Evolutionary conservation across 2,113 vertebrate genomes (phyloP).

Genomic region (Neogale vison): DNA sequence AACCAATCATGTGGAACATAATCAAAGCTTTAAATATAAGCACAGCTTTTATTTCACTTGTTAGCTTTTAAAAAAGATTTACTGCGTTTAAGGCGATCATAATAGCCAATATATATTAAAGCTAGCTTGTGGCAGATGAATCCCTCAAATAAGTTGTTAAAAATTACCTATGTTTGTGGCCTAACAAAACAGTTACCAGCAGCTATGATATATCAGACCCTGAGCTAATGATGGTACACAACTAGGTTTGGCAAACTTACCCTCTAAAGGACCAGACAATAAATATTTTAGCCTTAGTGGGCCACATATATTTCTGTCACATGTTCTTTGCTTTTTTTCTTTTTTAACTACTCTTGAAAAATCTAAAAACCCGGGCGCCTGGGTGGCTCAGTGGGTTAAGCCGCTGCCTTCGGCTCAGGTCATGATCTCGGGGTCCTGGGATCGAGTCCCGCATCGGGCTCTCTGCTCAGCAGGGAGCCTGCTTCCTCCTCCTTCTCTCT

Average conservation of each 20-base stretch:
- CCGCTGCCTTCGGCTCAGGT: no score
- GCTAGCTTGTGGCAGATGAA: background rate
- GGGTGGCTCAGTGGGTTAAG: no score
- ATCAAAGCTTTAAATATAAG: conserved; percentile 51
- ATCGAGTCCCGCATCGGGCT: no score
- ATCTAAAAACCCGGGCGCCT: background rate
- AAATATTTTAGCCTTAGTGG: conserved; percentile 16
- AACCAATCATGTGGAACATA: conserved; percentile 25
- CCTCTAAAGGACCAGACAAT: background rate
- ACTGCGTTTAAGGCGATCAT: background rate
- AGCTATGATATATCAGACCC: background rate
- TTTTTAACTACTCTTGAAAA: background rate
- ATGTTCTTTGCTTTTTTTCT: background rate
- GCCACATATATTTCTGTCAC: background rate
- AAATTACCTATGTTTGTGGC: background rate
- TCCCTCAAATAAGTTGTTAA: background rate
- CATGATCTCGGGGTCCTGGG: no score
- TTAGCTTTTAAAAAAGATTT: conserved; percentile 21
- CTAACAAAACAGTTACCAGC: background rate
- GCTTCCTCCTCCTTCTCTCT: no score
- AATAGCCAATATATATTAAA: background rate
- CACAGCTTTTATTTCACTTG: background rate
- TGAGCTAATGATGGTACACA: background rate
- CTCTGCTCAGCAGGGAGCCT: no score
- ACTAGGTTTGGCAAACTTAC: background rate